A percentile compares a stretch with the other conserved stretches of the same genome.
Evolutionary conservation across 2,888 invertebrate genomes (phyloP).

Genomic region (Selenia dentaria): DNA sequence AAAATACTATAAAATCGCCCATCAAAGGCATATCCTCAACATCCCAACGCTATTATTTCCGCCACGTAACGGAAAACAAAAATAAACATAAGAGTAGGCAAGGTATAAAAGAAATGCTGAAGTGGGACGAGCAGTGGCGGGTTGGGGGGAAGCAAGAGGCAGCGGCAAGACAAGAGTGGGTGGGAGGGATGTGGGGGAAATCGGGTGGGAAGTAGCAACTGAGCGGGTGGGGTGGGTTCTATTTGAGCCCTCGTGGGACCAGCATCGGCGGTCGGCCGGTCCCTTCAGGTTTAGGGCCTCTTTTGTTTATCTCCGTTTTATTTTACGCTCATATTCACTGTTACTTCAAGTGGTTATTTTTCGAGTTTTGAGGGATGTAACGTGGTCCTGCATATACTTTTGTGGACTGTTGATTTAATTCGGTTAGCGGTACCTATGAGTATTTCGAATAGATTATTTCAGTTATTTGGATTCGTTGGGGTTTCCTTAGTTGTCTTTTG

Average conservation of each 20-base stretch:
- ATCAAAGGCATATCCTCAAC: slow-evolving; percentile 49
- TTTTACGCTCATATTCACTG: slow-evolving; percentile 57
- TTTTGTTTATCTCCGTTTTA: slow-evolving; percentile 72
- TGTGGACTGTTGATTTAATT: slow-evolving; percentile 16
- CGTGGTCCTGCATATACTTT: slow-evolving; percentile 27
- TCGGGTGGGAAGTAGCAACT: slow-evolving; percentile 14
- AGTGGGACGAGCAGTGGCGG: slow-evolving; percentile 73
- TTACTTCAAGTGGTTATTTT: slow-evolving; percentile 39
- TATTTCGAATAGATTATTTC: too few relatives aligned
- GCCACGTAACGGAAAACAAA: slow-evolving; percentile 80
- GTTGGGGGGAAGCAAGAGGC: slow-evolving; percentile 43
- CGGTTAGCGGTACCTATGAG: slow-evolving; percentile 6
- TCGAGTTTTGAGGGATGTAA: slow-evolving; percentile 30
- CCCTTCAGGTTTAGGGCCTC: slow-evolving; percentile 54
- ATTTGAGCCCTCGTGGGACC: slow-evolving; percentile 52
- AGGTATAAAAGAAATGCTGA: slow-evolving; percentile 79
- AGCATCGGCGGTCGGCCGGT: slow-evolving; percentile 46
- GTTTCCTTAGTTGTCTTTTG: too few relatives aligned
- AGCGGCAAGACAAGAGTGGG: slow-evolving; percentile 43
- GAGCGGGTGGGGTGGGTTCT: slow-evolving; percentile 33
- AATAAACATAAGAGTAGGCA: slow-evolving; percentile 79
- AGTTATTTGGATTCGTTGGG: too few relatives aligned
- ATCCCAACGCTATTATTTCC: slow-evolving; percentile 74
- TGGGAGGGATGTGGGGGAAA: slow-evolving; percentile 33
- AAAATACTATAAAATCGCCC: slow-evolving; percentile 27